These are phyloP conservation scores for Discoglossus pictus DNA, from an alignment of 2,797 vertebrate species.

Conservation along the genomic window DNA sequence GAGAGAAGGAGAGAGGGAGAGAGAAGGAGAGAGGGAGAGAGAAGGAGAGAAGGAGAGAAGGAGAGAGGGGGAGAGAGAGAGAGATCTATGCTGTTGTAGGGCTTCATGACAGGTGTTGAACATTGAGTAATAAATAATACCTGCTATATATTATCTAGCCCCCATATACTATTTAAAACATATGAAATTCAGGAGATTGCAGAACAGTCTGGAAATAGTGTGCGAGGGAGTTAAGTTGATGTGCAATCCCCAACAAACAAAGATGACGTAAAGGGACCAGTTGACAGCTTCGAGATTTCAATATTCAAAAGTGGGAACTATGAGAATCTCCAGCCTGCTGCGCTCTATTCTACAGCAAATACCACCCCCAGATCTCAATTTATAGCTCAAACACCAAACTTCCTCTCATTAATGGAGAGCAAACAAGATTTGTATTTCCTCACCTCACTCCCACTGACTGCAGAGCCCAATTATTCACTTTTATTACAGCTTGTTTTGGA, in stretches of 20 bases:
- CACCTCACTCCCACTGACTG: constrained; percentile 40
- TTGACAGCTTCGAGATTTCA: constrained; percentile 2
- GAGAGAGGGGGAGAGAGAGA: no score
- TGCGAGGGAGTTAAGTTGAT: no score
- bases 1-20: no score
- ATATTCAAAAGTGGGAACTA: constrained; percentile 6
- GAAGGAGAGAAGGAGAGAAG: no score
- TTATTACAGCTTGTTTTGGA: constrained; percentile 28
- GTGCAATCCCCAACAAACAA: no score
- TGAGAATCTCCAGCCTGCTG: constrained; percentile 4
- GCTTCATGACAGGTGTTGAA: no score
- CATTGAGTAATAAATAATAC: no score
- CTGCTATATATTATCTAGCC: constrained; percentile 6
- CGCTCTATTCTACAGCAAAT: constrained; percentile 2
- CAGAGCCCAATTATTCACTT: constrained; percentile 41
- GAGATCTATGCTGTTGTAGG: no score
- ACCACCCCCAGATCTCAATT: constrained; percentile 46
- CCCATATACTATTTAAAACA: neutral
- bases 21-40: no score
- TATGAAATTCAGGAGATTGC: neutral
- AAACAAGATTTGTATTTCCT: constrained; percentile 27
- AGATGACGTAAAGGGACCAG: neutral
- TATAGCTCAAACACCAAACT: constrained; percentile 38
- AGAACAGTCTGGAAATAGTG: neutral
- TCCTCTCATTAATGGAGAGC: constrained; percentile 40